phyloP scores from a whole-genome alignment of 2,888 invertebrate genomes.

The Drosophila anomelani region DNA sequence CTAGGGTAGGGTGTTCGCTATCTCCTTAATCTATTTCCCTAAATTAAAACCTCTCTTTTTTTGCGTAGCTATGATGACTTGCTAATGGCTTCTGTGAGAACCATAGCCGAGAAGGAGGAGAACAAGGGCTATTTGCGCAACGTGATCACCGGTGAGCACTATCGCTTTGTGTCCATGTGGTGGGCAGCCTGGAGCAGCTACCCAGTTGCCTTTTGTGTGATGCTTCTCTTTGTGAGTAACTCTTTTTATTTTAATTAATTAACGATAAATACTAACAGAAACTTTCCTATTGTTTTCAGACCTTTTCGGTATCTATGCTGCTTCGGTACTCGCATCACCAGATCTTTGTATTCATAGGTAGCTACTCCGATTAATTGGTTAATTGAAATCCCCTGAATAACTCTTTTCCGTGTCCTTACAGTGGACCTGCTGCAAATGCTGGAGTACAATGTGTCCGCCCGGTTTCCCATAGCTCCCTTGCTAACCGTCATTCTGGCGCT shows the following conservation, averaged over 20 bases:
- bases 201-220: conserved; percentile 97
- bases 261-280: no score
- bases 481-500: conserved; percentile 98
- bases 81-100: conserved; percentile 97
- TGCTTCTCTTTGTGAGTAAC: conserved; percentile 98
- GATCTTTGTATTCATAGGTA: conserved; percentile 99
- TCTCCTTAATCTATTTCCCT: neutral
- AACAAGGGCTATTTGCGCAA: conserved; percentile 98
- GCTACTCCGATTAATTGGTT: neutral
- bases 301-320: conserved; percentile 98
- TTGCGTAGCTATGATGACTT: conserved; percentile 93
- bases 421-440: conserved; percentile 99
- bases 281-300: conserved; percentile 96
- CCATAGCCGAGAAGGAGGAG: conserved; percentile 97
- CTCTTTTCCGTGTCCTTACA: conserved; percentile 79
- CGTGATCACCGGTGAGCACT: conserved; percentile 99
- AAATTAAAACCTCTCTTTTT: neutral
- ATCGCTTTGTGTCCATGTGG: conserved; percentile 98
- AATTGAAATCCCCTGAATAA: neutral
- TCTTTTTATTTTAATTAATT: neutral
- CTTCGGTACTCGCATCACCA: conserved; percentile 99
- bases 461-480: conserved; percentile 98
- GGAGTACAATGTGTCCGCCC: conserved; percentile 97
- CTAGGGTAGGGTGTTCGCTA: conserved; percentile 87
- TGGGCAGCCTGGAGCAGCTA: conserved; percentile 98